phyloP scores from a whole-genome alignment of 64 coral and sea anemone genomes.

The Porites australiensis region DNA sequence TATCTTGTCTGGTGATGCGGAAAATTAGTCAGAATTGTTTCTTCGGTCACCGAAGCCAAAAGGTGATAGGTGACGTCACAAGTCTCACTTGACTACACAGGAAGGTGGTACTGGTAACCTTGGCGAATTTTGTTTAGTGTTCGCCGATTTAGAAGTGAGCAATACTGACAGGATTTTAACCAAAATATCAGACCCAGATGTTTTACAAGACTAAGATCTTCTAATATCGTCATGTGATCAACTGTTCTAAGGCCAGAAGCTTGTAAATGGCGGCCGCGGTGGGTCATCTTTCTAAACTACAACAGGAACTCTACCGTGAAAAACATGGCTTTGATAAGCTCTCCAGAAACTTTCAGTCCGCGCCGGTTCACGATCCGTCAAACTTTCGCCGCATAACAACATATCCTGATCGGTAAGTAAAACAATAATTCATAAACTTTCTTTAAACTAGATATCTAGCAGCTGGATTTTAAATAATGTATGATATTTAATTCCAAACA shows the following conservation, averaged over 20 bases:
- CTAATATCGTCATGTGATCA: neutral
- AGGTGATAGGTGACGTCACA: slow-evolving; percentile 9
- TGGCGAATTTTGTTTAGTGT: slow-evolving; percentile 75
- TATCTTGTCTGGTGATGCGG: neutral
- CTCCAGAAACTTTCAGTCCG: slow-evolving; percentile 85
- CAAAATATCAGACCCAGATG: neutral
- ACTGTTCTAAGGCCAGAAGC: neutral
- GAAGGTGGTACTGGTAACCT: slow-evolving; percentile 39
- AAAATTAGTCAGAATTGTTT: neutral
- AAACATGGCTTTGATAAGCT: slow-evolving; percentile 75
- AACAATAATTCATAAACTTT: neutral
- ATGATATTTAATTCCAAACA: neutral
- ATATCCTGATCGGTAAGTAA: slow-evolving; percentile 78
- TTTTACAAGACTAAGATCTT: neutral
- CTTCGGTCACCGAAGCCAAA: neutral
- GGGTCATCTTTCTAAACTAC: slow-evolving; percentile 67
- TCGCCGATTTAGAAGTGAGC: neutral
- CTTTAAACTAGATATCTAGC: neutral
- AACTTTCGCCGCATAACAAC: slow-evolving; percentile 73
- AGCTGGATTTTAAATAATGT: neutral
- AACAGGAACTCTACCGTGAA: slow-evolving; percentile 78
- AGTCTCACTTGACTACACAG: slow-evolving; percentile 18
- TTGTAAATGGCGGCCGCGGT: slow-evolving; percentile 51
- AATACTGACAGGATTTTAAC: neutral
- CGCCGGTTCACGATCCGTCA: slow-evolving; percentile 59